These are phyloP conservation scores for Indri indri DNA, from an alignment of 2,113 vertebrate genomes.

Conservation along the genomic window DNA sequence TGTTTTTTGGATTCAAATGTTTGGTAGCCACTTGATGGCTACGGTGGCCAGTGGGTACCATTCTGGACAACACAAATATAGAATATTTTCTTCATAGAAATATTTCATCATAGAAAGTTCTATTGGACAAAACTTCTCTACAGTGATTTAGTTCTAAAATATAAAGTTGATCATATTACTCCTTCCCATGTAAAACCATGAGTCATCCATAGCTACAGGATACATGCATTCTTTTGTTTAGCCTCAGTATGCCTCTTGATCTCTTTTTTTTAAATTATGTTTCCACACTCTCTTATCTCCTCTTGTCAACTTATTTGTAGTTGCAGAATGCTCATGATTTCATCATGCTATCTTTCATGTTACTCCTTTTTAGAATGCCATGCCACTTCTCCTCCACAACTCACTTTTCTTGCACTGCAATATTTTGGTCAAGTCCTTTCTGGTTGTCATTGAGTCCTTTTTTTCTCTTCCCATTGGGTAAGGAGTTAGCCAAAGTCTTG, in stretches of 20 bases:
- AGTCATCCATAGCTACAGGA: background rate
- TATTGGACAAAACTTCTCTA: background rate
- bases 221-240: background rate
- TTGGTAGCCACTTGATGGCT: background rate
- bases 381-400: background rate
- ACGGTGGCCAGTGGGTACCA: background rate
- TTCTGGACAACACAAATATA: background rate
- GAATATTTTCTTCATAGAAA: background rate
- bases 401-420: constrained; percentile 93
- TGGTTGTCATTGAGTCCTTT: constrained; percentile 95
- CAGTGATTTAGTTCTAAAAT: background rate
- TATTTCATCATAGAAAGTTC: background rate
- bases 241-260: background rate
- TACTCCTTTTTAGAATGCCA: background rate
- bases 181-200: background rate
- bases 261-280: background rate
- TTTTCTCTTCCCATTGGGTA: constrained; percentile 96
- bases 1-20: background rate
- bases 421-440: constrained; percentile 97
- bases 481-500: constrained; percentile 93
- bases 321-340: background rate
- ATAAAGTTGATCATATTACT: background rate
- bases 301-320: background rate
- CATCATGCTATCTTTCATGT: background rate
- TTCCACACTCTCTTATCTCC: background rate